Conservation (phyloP, 2,113 vertebrate genomes). For the Alces alces region DNA sequence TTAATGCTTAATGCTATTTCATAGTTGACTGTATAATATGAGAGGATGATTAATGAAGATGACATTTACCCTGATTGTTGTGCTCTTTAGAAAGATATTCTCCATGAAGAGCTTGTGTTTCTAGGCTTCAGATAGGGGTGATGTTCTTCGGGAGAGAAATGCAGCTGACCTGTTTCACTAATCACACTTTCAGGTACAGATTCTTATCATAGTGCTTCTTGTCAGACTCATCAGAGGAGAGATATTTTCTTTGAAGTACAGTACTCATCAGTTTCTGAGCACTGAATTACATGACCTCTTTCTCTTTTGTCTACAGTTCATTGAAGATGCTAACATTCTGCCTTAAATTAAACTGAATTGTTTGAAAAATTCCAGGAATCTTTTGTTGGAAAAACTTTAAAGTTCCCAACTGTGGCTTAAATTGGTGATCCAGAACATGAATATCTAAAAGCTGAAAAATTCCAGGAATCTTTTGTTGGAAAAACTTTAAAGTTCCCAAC, state of each 20-base stretch:
- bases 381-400: constrained; percentile 48
- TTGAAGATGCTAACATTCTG: constrained; percentile 50
- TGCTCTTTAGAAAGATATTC: constrained; percentile 68
- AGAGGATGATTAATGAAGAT: constrained; percentile 72
- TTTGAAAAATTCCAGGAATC: constrained; percentile 59
- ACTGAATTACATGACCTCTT: neutral
- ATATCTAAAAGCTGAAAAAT: constrained; percentile 53
- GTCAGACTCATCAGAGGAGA: neutral
- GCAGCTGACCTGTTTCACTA: constrained; percentile 29
- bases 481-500: constrained; percentile 27
- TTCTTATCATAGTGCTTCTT: neutral
- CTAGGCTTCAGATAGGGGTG: constrained; percentile 51
- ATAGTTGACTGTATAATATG: constrained; percentile 64
- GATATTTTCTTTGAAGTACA: constrained; percentile 42
- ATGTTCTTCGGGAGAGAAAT: constrained; percentile 42
- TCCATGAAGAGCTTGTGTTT: constrained; percentile 56
- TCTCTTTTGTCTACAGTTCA: constrained; percentile 5
- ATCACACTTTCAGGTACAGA: constrained; percentile 39
- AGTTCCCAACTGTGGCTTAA: constrained; percentile 25
- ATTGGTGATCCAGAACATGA: constrained; percentile 13
- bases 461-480: constrained; percentile 56
- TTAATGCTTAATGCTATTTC: constrained; percentile 45
- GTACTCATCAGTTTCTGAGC: neutral
- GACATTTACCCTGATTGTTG: constrained; percentile 75
- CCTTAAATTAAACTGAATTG: constrained; percentile 60